Base-by-base conservation (phyloP, 2,888 invertebrate species). In the Meghimatium bilineatum region DNA sequence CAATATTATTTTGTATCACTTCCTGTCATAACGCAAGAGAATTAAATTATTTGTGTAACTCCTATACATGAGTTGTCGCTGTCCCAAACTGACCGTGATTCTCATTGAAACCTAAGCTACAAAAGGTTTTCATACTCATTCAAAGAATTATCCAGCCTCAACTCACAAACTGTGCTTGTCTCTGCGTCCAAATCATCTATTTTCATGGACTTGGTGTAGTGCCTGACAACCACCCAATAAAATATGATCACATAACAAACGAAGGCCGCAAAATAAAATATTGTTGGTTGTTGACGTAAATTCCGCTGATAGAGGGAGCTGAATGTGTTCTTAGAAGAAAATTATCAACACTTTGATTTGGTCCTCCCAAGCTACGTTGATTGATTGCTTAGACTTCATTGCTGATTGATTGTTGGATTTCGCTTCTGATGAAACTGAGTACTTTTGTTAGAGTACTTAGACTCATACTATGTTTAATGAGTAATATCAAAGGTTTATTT, bases 291-390 rank as follows among this genome's bases (percentile, higher is more conserved):
- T 63, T 77, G 63, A 77, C 77, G 77, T 77, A 60, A 77, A 77
- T 77, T 77, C 63, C 36, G 23, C 38, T 52, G 38, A 3, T 17
- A n/a, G 38, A 36, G n/a, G n/a, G 77, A 36, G 12, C 36, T 60
- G 77, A 38, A 38, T 77, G 63, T 63, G 38, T 77, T 36, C 38
- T 63, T 63, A 3, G 26, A 60, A 77, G 63, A 63, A 77, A 77
- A 77, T 77, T 77, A 77, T 77, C 63, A 77, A 77, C 77, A 77
- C 77, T 77, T 60, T 63, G 63, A 77, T 77, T 63, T 38, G 36
- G 63, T 17, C 38, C 32, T 63, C 77, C 77, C 63, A 26, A 38
- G 38, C 77, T 23, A 14, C 38, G 56, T 63, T 77, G 77, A 77
- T 77, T 56, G 77, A 77, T 77, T 38, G 77, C 77, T 56, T 38